Base-by-base conservation (phyloP, 2,888 invertebrate genomes). In the Hypolimnas misippus region DNA sequence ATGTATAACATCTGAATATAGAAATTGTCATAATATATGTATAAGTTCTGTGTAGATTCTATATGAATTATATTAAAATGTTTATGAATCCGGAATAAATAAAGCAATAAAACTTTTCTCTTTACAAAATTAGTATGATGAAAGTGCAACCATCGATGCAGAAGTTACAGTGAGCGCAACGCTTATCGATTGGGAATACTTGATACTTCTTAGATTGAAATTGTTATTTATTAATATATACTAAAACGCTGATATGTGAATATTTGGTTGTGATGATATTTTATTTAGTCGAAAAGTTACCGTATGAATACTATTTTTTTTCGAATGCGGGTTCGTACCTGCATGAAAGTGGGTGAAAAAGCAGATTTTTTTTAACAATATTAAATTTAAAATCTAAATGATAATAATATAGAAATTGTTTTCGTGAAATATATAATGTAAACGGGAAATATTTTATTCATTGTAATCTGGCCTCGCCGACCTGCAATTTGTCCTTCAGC, bases 381-480 rank as follows among this genome's bases (percentile, higher is more conserved):
- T n/a, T n/a, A n/a, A n/a, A n/a, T n/a, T n/a, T n/a, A n/a, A n/a
- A n/a, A n/a, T n/a, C n/a, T n/a, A n/a, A n/a, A n/a, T n/a, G n/a
- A n/a, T n/a, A n/a, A n/a, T n/a, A n/a, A n/a, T 44, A 17, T 17
- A 44, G 10, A 44, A 44, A 44, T 19, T 12, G 19, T 17, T 44
- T 4, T 44, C 40, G 29, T 58, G 35, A 35, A 38, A 38, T 58
- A 40, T 42, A 40, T 31, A 17, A 40, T 14, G n/a, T 8, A 35
- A 51, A 10, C 29, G 14, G 29, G 38, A 51, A 57, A 63, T 73
- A 65, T 61, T 59, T 70, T 73, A 71, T 70, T 71, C 68, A 70
- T 70, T 69, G 66, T 71, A 69, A 70, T 71, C 68, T 63, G 44
- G 68, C 61, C 57, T 59, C 52, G 66, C 42, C 51, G 17, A 40